Evolutionary conservation across 2,888 invertebrate genomes (phyloP).

Genomic region (Caenorhabditis parvicauda): DNA sequence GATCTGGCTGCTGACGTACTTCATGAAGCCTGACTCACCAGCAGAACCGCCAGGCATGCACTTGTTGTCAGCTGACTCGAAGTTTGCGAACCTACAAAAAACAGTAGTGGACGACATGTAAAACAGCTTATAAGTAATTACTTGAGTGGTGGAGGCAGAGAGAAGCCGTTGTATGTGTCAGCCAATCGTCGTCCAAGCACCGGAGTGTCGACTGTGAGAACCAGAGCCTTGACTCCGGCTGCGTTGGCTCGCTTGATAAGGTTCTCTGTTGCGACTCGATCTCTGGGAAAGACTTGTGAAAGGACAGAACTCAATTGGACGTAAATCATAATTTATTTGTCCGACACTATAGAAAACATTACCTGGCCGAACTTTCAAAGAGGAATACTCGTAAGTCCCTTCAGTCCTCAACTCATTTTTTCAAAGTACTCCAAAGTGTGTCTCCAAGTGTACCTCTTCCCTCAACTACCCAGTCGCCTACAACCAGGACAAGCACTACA

Average conservation of each 20-base stretch:
- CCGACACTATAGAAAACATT: slow-evolving; percentile 80
- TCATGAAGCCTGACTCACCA: slow-evolving; percentile 75
- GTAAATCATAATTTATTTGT: too few species aligned
- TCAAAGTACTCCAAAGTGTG: slow-evolving; percentile 36
- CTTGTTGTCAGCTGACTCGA: too few species aligned
- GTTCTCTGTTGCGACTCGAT: slow-evolving; percentile 52
- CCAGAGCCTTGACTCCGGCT: slow-evolving; percentile 66
- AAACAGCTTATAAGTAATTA: neutral
- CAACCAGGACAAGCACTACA: slow-evolving; percentile 29
- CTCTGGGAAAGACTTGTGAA: slow-evolving; percentile 81
- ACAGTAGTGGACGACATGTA: neutral
- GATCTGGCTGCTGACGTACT: slow-evolving; percentile 76
- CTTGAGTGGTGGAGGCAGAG: slow-evolving; percentile 75
- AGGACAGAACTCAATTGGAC: too few species aligned
- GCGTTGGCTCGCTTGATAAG: slow-evolving; percentile 78
- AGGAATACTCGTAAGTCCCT: slow-evolving; percentile 1
- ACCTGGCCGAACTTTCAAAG: slow-evolving; percentile 43
- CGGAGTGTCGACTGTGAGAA: slow-evolving; percentile 54
- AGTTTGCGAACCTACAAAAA: slow-evolving; percentile 35
- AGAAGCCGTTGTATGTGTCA: slow-evolving; percentile 81
- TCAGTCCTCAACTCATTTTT: too few species aligned
- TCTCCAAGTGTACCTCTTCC: slow-evolving; percentile 16
- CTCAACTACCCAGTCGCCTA: slow-evolving; percentile 11
- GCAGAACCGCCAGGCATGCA: slow-evolving; percentile 66
- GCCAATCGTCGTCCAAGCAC: slow-evolving; percentile 78